Evolutionary conservation across 2,113 vertebrate genomes (phyloP).

Genomic region (Sapajus apella): DNA sequence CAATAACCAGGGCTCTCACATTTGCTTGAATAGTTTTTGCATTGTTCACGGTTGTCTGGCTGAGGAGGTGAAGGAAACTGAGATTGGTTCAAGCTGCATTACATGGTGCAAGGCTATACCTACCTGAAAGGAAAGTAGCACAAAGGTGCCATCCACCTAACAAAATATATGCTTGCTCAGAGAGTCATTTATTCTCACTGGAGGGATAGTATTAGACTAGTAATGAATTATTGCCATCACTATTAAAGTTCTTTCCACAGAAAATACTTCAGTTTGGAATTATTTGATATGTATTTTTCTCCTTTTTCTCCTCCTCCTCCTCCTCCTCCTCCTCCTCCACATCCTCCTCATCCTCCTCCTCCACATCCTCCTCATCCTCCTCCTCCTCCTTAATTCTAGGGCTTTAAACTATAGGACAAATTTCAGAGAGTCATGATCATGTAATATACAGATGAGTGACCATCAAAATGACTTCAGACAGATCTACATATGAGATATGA

Average conservation of each 20-base stretch:
- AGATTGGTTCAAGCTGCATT: background rate
- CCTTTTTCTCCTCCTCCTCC: background rate
- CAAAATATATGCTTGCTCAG: background rate
- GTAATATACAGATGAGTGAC: background rate
- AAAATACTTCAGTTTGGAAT: background rate
- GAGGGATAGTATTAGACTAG: background rate
- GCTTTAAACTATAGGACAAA: background rate
- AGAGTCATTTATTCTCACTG: background rate
- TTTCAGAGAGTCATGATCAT: background rate
- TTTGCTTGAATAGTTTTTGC: background rate
- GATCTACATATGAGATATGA: no score
- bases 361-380: background rate
- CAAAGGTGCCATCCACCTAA: background rate
- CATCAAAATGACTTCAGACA: background rate
- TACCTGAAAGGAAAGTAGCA: background rate
- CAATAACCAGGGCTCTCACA: background rate
- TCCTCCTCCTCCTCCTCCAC: fast-evolving
- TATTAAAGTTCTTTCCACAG: background rate
- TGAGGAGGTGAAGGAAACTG: background rate
- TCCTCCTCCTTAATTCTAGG: no score
- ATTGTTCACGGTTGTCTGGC: background rate
- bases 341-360: no score
- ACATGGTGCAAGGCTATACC: fast-evolving
- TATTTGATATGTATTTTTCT: no score
- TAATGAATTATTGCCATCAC: background rate